A percentile compares a stretch with the other conserved stretches of the same genome.
These are phyloP conservation scores for Hirtodrosophila histrioides DNA, from an alignment of 2,888 invertebrate species.

Conservation along the genomic window DNA sequence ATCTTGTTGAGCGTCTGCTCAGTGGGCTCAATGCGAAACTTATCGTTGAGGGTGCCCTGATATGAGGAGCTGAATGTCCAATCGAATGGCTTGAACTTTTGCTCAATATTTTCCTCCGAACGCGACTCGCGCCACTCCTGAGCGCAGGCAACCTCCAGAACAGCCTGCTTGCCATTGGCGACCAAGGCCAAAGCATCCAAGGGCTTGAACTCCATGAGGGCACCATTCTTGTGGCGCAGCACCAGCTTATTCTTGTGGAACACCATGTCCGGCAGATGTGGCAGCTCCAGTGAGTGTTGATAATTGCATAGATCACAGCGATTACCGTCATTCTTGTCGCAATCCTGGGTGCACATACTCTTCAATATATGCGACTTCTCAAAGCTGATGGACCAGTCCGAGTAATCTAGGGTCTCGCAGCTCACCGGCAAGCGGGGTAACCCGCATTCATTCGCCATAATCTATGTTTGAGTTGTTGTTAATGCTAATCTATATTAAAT, in stretches of 20 bases:
- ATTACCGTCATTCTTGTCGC: constrained; percentile 79
- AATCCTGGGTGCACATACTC: constrained; percentile 79
- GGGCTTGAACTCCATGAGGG: constrained; percentile 92
- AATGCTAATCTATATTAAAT: too few species aligned
- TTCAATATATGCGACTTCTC: constrained; percentile 92
- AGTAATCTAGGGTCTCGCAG: constrained; percentile 63
- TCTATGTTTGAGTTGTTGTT: too few species aligned
- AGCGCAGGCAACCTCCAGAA: constrained; percentile 93
- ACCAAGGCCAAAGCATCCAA: constrained; percentile 95
- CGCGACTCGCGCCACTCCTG: constrained; percentile 96
- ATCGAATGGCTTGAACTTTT: constrained; percentile 95
- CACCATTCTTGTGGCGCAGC: constrained; percentile 89
- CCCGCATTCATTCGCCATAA: too few species aligned
- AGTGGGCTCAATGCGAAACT: constrained; percentile 87
- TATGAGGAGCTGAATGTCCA: constrained; percentile 99
- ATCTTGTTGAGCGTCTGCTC: constrained; percentile 93
- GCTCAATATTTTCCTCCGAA: constrained; percentile 87
- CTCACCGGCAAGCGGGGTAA: constrained; percentile 77
- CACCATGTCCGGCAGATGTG: constrained; percentile 99
- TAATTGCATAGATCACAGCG: constrained; percentile 88
- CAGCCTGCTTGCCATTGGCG: constrained; percentile 87
- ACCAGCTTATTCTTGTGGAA: constrained; percentile 95
- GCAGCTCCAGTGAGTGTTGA: constrained; percentile 89
- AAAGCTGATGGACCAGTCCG: constrained; percentile 88
- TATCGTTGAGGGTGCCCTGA: constrained; percentile 90